Evolutionary conservation across 2,113 vertebrate genomes (phyloP).

Genomic region (Tragelaphus imberbis): DNA sequence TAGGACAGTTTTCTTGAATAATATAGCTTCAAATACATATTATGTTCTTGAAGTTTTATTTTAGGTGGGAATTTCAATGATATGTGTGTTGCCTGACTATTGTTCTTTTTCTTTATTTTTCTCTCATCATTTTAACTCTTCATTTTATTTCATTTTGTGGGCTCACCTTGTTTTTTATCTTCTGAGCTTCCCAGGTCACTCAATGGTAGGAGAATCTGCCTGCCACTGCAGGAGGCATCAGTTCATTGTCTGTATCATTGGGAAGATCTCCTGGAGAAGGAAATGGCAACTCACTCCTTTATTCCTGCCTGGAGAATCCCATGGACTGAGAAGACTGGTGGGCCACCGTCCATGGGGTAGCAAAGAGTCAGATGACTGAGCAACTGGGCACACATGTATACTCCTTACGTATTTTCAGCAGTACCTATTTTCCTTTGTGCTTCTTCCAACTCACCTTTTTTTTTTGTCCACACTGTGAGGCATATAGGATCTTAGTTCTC

Average conservation of each 20-base stretch:
- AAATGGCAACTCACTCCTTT: not conserved
- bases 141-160: not conserved
- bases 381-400: not conserved
- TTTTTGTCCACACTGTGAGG: not conserved
- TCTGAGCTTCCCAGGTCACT: not conserved
- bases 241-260: not conserved
- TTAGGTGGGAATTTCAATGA: not conserved
- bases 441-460: not conserved
- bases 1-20: not conserved
- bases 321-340: not conserved
- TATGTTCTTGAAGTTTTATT: not conserved
- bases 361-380: not conserved
- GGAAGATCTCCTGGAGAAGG: not conserved
- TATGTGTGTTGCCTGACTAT: not conserved
- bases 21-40: not conserved
- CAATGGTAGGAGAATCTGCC: not conserved
- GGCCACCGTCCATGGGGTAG: not conserved
- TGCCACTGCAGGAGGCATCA: not conserved
- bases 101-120: not conserved
- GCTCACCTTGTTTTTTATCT: not conserved
- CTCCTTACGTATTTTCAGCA: not conserved
- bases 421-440: not conserved
- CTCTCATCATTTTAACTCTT: not conserved
- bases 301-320: not conserved
- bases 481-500: not conserved